A percentile compares a stretch with the other conserved stretches of the same genome.
Evolutionary conservation across 2,888 invertebrate genomes (phyloP).

Genomic region (Nysson spinosus): DNA sequence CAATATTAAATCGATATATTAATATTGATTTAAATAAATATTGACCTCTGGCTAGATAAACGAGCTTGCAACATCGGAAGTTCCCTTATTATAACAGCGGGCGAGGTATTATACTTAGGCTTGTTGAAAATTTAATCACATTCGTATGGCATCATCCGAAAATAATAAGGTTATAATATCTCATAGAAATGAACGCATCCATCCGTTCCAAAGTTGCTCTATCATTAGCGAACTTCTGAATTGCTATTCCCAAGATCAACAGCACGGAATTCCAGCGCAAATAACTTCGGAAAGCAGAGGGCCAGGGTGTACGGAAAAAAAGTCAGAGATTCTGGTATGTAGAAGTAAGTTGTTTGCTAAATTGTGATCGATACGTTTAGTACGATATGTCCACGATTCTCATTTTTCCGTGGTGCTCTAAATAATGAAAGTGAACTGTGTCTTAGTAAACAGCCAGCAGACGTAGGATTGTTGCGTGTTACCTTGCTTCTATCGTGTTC

Average conservation of each 20-base stretch:
- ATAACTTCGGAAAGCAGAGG: background rate
- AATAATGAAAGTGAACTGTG: conserved; percentile 55
- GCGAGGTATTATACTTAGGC: too few relatives aligned
- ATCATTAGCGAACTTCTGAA: too few relatives aligned
- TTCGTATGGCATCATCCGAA: background rate
- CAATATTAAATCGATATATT: too few relatives aligned
- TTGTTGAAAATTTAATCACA: too few relatives aligned
- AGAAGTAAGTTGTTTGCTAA: conserved; percentile 38
- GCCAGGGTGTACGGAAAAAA: background rate
- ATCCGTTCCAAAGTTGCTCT: too few relatives aligned
- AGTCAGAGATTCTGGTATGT: background rate
- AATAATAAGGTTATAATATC: too few relatives aligned
- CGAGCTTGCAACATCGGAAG: too few relatives aligned
- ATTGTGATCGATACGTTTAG: conserved; percentile 50
- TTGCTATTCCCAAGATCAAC: background rate
- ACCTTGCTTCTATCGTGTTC: conserved; percentile 42
- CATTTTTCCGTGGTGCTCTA: conserved; percentile 55
- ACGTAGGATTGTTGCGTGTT: conserved; percentile 53
- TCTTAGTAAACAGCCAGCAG: conserved; percentile 43
- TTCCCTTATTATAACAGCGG: too few relatives aligned
- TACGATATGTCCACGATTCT: conserved; percentile 51
- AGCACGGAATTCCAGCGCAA: background rate
- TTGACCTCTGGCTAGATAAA: too few relatives aligned
- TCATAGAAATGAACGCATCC: too few relatives aligned
- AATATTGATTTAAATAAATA: too few relatives aligned